Conservation (phyloP, 92 coral and sea anemone genomes). For the Phenganax stokvisi region DNA sequence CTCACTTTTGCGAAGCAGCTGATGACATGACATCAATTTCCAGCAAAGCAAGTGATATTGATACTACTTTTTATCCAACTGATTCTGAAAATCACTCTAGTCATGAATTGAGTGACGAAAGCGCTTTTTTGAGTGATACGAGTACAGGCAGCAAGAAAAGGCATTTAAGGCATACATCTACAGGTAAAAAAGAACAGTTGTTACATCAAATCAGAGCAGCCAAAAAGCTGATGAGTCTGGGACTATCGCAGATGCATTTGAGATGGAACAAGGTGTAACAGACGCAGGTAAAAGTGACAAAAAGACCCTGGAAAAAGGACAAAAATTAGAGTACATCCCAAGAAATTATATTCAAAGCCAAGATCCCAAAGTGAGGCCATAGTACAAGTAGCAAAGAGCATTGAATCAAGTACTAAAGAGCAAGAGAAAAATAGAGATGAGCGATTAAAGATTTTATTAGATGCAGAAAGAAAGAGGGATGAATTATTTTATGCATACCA, state of each 20-base stretch:
- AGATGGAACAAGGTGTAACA: neutral
- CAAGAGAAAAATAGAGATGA: conserved; percentile 46
- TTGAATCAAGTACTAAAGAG: conserved; percentile 40
- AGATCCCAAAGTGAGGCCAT: conserved; percentile 43
- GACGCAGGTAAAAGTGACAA: conserved; percentile 2
- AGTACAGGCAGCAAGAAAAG: conserved; percentile 2
- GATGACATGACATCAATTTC: conserved; percentile 46
- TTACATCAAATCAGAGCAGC: neutral
- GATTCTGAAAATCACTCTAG: neutral
- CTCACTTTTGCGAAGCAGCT: conserved; percentile 51
- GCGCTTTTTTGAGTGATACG: conserved; percentile 6
- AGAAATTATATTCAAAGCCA: conserved; percentile 28
- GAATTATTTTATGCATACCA: conserved; percentile 41
- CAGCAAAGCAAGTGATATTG: conserved; percentile 55
- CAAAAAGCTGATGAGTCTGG: neutral
- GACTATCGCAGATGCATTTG: neutral
- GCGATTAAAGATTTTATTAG: conserved; percentile 36
- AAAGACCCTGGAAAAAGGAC: conserved; percentile 11
- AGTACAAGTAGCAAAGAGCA: conserved; percentile 48
- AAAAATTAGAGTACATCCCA: conserved; percentile 17
- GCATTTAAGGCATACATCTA: neutral
- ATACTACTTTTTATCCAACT: neutral
- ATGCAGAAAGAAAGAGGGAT: conserved; percentile 44
- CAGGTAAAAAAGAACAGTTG: neutral
- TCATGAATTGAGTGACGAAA: conserved; percentile 13